Percentiles rank a stretch among this genome's conserved stretches.
phyloP scores from a whole-genome alignment of 2,888 invertebrate genomes.

The Empis livida region DNA sequence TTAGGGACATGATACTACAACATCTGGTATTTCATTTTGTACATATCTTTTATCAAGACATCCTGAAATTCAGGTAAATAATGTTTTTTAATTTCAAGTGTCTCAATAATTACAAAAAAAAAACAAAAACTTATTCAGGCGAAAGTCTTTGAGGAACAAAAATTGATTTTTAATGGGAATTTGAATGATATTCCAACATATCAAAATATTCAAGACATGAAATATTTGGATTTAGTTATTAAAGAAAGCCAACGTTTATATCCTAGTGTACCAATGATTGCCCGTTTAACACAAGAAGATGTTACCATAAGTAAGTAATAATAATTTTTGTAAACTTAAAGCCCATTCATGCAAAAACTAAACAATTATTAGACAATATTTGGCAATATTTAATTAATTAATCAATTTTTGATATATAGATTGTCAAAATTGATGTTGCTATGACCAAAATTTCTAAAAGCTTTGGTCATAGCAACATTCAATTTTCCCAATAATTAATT shows the following conservation, averaged over 20 bases:
- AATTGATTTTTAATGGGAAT: slow-evolving; percentile 32
- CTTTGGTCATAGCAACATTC: no score
- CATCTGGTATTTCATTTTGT: slow-evolving; percentile 42
- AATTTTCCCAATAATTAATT: no score
- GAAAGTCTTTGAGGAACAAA: slow-evolving; percentile 40
- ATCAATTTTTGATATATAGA: no score
- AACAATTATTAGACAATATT: no score
- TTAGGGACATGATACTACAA: slow-evolving; percentile 47
- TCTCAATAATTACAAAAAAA: background rate
- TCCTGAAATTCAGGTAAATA: slow-evolving; percentile 38
- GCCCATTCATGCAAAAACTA: no score
- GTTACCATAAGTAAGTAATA: slow-evolving; percentile 21
- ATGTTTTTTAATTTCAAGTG: background rate
- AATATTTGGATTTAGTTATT: slow-evolving; percentile 28
- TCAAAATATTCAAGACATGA: slow-evolving; percentile 27
- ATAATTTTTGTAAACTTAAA: no score
- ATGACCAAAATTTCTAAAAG: no score
- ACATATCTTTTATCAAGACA: slow-evolving; percentile 40
- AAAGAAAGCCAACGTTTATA: slow-evolving; percentile 28
- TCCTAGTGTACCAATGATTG: slow-evolving; percentile 30
- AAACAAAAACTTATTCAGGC: slow-evolving; percentile 16
- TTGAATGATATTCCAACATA: slow-evolving; percentile 20
- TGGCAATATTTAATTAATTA: no score
- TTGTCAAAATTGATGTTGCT: no score
- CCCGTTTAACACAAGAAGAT: slow-evolving; percentile 20